Evolutionary conservation across 2,113 vertebrate genomes (phyloP), one percentile per base, ranked within the genome.

Genomic region (Cyanoliseus patagonus): DNA sequence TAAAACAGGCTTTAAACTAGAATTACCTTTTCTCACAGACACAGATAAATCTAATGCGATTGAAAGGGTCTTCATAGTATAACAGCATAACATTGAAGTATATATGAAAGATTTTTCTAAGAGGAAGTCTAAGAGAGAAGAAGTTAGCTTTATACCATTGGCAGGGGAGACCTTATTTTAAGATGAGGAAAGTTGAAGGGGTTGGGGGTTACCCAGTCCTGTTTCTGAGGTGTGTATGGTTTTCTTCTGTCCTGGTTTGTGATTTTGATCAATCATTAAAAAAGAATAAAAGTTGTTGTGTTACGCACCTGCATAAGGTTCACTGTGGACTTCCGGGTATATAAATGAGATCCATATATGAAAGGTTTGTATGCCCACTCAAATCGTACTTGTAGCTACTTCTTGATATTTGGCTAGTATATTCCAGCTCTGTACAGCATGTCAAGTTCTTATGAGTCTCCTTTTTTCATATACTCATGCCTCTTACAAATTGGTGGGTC

Each of bases 191-290:
- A 51, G 9, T 5, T 42, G 59, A 52, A 31, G 23, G 16, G 4
- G 2, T 8, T 62, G 10, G 11, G 14, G 2, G 6, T 41, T 82
- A 30, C 49, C 28, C 0, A 0, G 7, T 70, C n/a, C 63, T 72
- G 19, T 79, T 83, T 86, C 62, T 66, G 11, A 12, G 78, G 41
- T 11, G 11, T 18, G 5, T 30, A 18, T 64, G n/a, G 4, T 55
- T 76, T 85, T 73, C 8, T 74, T 52, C 20, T 69, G 18, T 70
- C 57, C 30, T 76, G 22, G 8, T 62, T 77, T 63, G 51, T 28
- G 8, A 7, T 55, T 81, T 77, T 78, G 30, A 59, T 87, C 25
- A 49, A 61, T 42, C 13, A 8, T 49, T 61, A 33, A 70, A 83
- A 69, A 69, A 75, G 19, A 61, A 55, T 64, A 57, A 52, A n/a